Base-by-base conservation (phyloP, 92 coral and sea anemone genomes). In the Paragorgia papillata region DNA sequence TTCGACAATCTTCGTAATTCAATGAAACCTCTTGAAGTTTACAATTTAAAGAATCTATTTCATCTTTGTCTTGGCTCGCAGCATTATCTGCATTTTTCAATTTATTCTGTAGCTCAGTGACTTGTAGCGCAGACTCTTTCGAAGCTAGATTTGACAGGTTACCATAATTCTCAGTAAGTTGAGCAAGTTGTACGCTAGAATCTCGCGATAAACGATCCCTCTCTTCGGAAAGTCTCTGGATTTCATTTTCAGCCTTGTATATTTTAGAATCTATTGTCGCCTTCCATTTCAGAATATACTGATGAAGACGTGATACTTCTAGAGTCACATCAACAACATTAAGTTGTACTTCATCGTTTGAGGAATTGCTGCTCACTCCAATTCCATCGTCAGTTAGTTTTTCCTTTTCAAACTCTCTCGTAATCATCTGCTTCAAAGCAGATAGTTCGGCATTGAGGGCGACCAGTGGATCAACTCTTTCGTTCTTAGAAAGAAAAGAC, bases 271-370 rank as follows among this genome's bases (percentile, higher is more conserved):
- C 87, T 60, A 84, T 61, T 20, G 80, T 82, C 1, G 90, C 76
- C 69, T 88, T 90, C 98, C 98, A 94, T 67, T 80, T 86, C 40
- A 94, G 75, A 31, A 92, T 85, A 34, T 58, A 85, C 73, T 90
- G 93, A 54, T 94, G 97, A 43, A 90, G 75, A 35, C 85, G 94
- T 8, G 98, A 94, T 62, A 94, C 63, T 62, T 88, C 90, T 55
- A 90, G 34, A 12, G 98, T 91, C 74, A 94, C 84, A 26, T 91
- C 98, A 40, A 80, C 75, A 55, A 94, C 60, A 29, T 89, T 79
- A 2, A 92, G 97, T 30, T 77, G 82, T 3, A 89, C 95, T 24
- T 68, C 40, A 74, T 40, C 32, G 62, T 64, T 65, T 15, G 93
- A 75, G 39, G 88, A 86, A 14, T 83, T 35, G 33, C 84, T 76